Base-by-base conservation (phyloP, 1,140 invertebrate species). In the Calephelis nemesis region DNA sequence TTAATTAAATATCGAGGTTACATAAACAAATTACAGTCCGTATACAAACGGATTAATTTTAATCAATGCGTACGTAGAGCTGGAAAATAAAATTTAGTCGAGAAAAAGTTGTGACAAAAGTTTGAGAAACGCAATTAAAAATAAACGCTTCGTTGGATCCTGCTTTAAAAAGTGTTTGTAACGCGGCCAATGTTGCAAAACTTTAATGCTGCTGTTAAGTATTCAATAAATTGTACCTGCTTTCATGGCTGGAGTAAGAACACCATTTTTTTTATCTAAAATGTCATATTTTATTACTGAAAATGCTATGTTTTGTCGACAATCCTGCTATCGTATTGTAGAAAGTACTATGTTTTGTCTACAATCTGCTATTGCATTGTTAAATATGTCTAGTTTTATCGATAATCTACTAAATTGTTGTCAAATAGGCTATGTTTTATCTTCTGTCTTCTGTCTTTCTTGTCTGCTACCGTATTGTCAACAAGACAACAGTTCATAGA, bases 41-140 rank as follows among this genome's bases (percentile, higher is more conserved):
- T 52, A 45, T 60, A 54, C 65, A 54, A 60, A 40, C 40, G 65
- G 52, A 67, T 67, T 67, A 60, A 67, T 67, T 67, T 58, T 67
- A 54, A 58, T 58, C 65, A 60, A 66, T 66, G 40, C 65, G 47
- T 42, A 67, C 62, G 62, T 58, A 54, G 68, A 58, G 19, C 42
- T n/a, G 49, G 49, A 63, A 69, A 69, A 69, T 69, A 63, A 58
- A 63, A 69, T 60, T 30, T 54, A 47, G 47, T 19, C 39, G 52
- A 64, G 67, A 54, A 72, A 73, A 63, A 70, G 67, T 75, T 74
- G 73, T 72, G 73, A 78, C 68, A 75, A 78, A 77, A 76, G 68
- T 79, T 78, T 71, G 54, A 70, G 67, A 64, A 15, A 68, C 62
- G 77, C 73, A 79, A 81, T 81, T 81, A 79, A 81, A 79, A 81